A percentile compares a stretch with the other conserved stretches of the same genome.
Evolutionary conservation across 2,888 invertebrate genomes (phyloP).

Genomic region (Lepetodrilus schrolli): DNA sequence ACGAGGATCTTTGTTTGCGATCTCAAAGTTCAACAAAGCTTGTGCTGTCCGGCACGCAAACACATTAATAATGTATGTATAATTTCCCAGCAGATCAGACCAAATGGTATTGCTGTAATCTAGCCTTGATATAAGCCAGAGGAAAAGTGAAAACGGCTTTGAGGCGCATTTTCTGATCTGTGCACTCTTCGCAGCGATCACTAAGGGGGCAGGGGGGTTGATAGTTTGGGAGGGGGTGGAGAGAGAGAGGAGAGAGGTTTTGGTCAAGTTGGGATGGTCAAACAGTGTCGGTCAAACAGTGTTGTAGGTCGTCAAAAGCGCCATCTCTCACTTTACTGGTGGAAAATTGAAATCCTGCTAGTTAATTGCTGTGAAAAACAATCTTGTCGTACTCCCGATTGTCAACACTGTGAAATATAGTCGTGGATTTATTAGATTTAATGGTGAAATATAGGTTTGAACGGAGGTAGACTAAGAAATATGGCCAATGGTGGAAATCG

Average conservation of each 20-base stretch:
- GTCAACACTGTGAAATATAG: slow-evolving; percentile 2
- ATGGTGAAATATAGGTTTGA: neutral
- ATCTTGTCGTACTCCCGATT: neutral
- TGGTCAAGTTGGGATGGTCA: too few species aligned
- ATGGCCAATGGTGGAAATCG: neutral
- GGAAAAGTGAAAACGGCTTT: neutral
- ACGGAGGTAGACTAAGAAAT: neutral
- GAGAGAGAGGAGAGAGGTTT: too few species aligned
- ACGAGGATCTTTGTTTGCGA: slow-evolving; percentile 9
- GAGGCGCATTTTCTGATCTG: too few species aligned
- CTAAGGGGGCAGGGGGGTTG: too few species aligned
- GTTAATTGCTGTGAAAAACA: slow-evolving; percentile 24
- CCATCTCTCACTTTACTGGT: neutral
- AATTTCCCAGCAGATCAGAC: slow-evolving; percentile 19
- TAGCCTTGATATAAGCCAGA: slow-evolving; percentile 12
- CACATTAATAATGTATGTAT: slow-evolving; percentile 23
- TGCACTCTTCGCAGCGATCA: too few species aligned
- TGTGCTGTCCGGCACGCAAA: neutral
- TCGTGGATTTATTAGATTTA: slow-evolving; percentile 3
- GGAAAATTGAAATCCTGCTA: slow-evolving; percentile 10
- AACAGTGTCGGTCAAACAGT: neutral
- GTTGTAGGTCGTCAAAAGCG: neutral
- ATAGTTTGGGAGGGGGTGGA: too few species aligned
- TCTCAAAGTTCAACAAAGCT: slow-evolving; percentile 19
- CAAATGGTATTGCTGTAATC: slow-evolving; percentile 10